Percentiles rank a stretch among this genome's conserved stretches.
These are phyloP conservation scores for Notarius lentiginosus DNA, from an alignment of 2,113 vertebrate genomes.

Conservation along the genomic window DNA sequence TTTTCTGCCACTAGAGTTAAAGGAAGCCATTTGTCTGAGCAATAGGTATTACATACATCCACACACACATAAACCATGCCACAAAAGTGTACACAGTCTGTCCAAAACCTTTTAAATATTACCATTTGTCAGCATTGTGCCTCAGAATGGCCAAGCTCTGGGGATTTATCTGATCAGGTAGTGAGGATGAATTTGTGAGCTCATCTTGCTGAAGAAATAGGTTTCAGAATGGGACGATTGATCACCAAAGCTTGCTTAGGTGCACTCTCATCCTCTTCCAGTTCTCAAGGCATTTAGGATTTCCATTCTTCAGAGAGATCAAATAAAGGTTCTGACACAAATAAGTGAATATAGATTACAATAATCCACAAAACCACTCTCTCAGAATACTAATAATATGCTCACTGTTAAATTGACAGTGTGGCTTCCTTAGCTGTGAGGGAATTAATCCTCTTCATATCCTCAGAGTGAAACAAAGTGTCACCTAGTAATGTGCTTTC, in stretches of 20 bases:
- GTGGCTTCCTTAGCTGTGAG: constrained; percentile 4
- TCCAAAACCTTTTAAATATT: constrained; percentile 69
- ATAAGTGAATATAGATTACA: constrained; percentile 43
- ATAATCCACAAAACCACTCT: constrained; percentile 34
- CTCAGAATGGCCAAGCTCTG: constrained; percentile 26
- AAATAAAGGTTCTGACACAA: constrained; percentile 37
- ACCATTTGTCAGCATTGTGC: constrained; percentile 58
- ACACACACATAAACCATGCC: constrained; percentile 53
- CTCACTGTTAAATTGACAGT: constrained; percentile 17
- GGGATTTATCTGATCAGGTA: constrained; percentile 58
- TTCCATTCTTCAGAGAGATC: constrained; percentile 24
- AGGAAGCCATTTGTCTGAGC: constrained; percentile 48
- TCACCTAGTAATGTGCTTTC: constrained; percentile 24
- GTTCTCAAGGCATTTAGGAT: constrained; percentile 45
- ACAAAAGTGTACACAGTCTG: constrained; percentile 62
- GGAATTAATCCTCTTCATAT: constrained; percentile 11
- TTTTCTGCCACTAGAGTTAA: constrained; percentile 18
- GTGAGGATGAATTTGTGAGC: constrained; percentile 48
- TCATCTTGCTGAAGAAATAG: constrained; percentile 37
- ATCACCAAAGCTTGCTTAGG: constrained; percentile 44
- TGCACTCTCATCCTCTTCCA: constrained; percentile 55
- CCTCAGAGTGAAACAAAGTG: neutral
- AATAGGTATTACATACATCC: constrained; percentile 35
- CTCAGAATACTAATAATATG: constrained; percentile 19
- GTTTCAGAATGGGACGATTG: constrained; percentile 39